These are phyloP conservation scores for Pogonocichla stellata DNA, from an alignment of 2,113 vertebrate genomes.

Conservation along the genomic window DNA sequence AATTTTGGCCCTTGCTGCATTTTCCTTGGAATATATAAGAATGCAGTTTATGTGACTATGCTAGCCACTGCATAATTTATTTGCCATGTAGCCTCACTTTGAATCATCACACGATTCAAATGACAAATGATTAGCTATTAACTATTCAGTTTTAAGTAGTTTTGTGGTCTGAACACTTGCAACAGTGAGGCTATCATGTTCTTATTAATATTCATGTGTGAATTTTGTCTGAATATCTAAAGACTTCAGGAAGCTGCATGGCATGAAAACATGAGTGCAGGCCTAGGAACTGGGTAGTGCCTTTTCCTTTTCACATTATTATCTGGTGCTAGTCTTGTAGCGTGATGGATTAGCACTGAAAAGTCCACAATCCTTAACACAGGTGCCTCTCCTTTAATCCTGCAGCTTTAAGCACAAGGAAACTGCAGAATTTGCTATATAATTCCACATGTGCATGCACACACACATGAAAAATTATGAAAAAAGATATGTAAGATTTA, in stretches of 20 bases:
- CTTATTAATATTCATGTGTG: background rate
- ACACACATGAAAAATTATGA: background rate
- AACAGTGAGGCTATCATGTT: background rate
- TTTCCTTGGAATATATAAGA: background rate
- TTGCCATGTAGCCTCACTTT: background rate
- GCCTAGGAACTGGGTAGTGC: background rate
- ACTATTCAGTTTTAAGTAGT: background rate
- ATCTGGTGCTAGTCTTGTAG: background rate
- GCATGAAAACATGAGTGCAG: background rate
- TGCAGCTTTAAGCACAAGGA: background rate
- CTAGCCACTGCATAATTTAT: background rate
- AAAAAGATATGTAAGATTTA: background rate
- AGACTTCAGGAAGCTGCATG: background rate
- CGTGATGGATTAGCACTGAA: background rate
- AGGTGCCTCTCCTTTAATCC: background rate
- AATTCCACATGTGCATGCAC: background rate
- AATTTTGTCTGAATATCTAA: background rate
- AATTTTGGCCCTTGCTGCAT: background rate
- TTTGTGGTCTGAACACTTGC: background rate
- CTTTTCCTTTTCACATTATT: background rate
- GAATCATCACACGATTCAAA: background rate
- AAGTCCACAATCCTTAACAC: background rate
- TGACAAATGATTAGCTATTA: background rate
- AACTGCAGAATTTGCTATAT: background rate
- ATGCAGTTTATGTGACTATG: background rate